A percentile compares a stretch with the other conserved stretches of the same genome.
These are phyloP conservation scores for Anodontia alba DNA, from an alignment of 2,888 invertebrate species.

Conservation along the genomic window DNA sequence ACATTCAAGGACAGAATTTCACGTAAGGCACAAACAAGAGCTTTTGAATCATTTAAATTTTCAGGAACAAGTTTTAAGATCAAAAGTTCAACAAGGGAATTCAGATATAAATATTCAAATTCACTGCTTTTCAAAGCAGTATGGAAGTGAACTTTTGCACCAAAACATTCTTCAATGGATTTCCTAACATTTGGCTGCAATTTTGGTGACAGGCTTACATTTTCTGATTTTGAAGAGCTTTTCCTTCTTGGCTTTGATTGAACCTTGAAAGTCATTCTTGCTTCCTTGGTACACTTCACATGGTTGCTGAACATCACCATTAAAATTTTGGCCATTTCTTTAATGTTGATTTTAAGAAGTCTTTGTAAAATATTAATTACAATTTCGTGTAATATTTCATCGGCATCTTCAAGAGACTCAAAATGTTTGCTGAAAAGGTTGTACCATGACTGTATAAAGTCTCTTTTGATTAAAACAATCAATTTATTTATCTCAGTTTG, in stretches of 20 bases:
- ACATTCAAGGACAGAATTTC: slow-evolving; percentile 72
- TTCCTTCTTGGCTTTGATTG: slow-evolving; percentile 40
- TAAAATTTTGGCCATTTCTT: slow-evolving; percentile 46
- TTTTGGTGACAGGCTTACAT: neutral
- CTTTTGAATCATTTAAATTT: slow-evolving; percentile 38
- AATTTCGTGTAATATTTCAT: slow-evolving; percentile 57
- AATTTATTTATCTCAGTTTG: slow-evolving; percentile 29
- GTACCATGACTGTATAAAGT: slow-evolving; percentile 78
- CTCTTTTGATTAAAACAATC: slow-evolving; percentile 57
- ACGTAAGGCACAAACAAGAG: slow-evolving; percentile 53
- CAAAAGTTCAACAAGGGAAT: slow-evolving; percentile 45
- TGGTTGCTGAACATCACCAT: slow-evolving; percentile 52
- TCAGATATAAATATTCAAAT: slow-evolving; percentile 57
- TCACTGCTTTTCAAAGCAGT: slow-evolving; percentile 57
- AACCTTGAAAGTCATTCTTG: slow-evolving; percentile 40
- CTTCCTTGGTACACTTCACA: slow-evolving; percentile 52
- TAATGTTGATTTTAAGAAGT: slow-evolving; percentile 47
- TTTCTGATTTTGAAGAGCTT: slow-evolving; percentile 21
- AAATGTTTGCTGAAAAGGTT: slow-evolving; percentile 64
- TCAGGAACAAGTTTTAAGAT: slow-evolving; percentile 45
- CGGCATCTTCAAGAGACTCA: slow-evolving; percentile 64
- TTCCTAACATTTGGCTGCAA: slow-evolving; percentile 26
- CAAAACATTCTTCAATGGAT: slow-evolving; percentile 63
- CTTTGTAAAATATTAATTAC: slow-evolving; percentile 51
- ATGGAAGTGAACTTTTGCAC: slow-evolving; percentile 58